phyloP scores from a whole-genome alignment of 35 echinoderm and acorn worm genomes.

The Heliocidaris erythrogramma region DNA sequence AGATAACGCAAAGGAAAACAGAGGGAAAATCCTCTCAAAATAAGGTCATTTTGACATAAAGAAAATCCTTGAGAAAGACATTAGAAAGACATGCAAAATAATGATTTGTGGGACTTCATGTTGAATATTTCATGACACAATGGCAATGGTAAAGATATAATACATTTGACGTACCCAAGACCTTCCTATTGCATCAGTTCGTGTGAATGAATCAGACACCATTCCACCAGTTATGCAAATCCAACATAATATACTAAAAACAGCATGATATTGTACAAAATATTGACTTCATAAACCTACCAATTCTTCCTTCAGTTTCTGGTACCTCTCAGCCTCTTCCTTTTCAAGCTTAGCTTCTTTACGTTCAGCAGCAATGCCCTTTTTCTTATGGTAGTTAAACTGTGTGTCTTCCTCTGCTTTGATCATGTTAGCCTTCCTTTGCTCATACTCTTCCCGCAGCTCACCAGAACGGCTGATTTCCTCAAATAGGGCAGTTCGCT shows the following conservation, averaged over 20 bases:
- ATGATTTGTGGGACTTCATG: no score
- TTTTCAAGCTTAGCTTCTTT: slow-evolving; percentile 97
- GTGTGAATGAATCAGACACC: no score
- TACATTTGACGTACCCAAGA: no score
- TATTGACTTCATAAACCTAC: slow-evolving; percentile 57
- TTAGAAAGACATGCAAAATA: no score
- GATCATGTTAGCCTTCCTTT: slow-evolving; percentile 87
- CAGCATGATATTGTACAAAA: background rate
- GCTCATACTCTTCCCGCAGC: slow-evolving; percentile 84
- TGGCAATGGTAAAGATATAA: no score
- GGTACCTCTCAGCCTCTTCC: slow-evolving; percentile 94
- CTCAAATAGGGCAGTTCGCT: slow-evolving; percentile 90
- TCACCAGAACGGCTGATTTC: slow-evolving; percentile 97
- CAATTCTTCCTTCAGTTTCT: slow-evolving; percentile 94
- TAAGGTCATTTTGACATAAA: no score
- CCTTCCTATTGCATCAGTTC: no score
- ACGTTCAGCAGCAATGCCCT: slow-evolving; percentile 92
- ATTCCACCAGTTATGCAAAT: background rate
- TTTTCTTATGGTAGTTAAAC: slow-evolving; percentile 99
- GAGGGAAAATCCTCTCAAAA: background rate
- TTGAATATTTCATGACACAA: no score
- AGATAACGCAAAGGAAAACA: background rate
- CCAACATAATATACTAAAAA: no score
- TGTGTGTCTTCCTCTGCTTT: slow-evolving; percentile 99
- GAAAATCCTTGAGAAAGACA: no score